Percentiles rank a stretch among this genome's conserved stretches.
Conservation (phyloP, 2,888 invertebrate genomes). For the Herminia tarsipennalis region DNA sequence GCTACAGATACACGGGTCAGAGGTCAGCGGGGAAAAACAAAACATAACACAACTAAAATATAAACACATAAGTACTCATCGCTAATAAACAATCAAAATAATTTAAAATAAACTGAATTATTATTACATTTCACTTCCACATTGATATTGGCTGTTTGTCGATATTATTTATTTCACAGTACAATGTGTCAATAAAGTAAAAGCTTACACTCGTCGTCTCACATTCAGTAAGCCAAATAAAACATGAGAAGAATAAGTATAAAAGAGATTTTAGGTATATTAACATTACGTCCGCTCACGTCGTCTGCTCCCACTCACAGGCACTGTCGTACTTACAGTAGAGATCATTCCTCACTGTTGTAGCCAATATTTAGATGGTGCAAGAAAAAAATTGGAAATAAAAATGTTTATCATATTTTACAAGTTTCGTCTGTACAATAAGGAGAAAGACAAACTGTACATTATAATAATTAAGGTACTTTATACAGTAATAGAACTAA, state of each 20-base stretch:
- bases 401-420: constrained; percentile 85
- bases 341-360: constrained; percentile 88
- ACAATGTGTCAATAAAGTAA: constrained; percentile 45
- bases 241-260: constrained; percentile 64
- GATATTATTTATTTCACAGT: constrained; percentile 53
- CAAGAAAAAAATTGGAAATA: constrained; percentile 89
- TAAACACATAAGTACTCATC: constrained; percentile 81
- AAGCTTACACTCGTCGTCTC: constrained; percentile 69
- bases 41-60: constrained; percentile 86
- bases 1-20: constrained; percentile 93
- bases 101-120: constrained; percentile 67
- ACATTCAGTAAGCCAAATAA: constrained; percentile 80
- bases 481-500: constrained; percentile 84
- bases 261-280: constrained; percentile 59
- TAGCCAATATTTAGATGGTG: constrained; percentile 89
- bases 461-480: constrained; percentile 74
- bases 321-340: constrained; percentile 81
- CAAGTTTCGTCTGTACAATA: constrained; percentile 83
- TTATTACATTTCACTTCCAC: constrained; percentile 65
- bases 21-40: constrained; percentile 89
- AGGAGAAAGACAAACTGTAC: constrained; percentile 82
- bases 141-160: constrained; percentile 51
- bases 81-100: constrained; percentile 80
- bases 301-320: constrained; percentile 66
- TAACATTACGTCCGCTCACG: constrained; percentile 65